A percentile compares a stretch with the other conserved stretches of the same genome.
phyloP scores from a whole-genome alignment of 2,113 vertebrate genomes.

The Amia ocellicauda region DNA sequence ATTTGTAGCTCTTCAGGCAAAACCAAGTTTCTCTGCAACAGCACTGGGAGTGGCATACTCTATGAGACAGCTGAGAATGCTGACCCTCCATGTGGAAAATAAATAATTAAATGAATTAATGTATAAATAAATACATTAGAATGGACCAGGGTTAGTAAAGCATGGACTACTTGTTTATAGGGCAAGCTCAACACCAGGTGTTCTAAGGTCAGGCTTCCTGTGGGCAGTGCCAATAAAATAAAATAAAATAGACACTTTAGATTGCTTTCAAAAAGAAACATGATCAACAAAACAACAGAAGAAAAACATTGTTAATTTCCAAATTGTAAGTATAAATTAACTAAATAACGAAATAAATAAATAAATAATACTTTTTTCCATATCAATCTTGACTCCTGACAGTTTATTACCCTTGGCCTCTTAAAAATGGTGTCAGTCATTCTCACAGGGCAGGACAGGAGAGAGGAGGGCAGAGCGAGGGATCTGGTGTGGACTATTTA shows the following conservation, averaged over 20 bases:
- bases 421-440: too few relatives aligned
- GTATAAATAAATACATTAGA: not conserved
- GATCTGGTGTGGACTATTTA: too few relatives aligned
- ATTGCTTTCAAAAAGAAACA: not conserved
- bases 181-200: not conserved
- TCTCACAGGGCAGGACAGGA: too few relatives aligned
- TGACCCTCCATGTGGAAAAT: not conserved
- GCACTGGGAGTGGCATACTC: not conserved
- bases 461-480: too few relatives aligned
- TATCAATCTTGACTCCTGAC: too few relatives aligned
- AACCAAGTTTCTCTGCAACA: not conserved
- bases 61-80: not conserved
- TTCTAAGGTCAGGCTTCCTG: not conserved
- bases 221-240: not conserved
- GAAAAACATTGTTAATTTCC: too few relatives aligned
- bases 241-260: not conserved
- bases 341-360: too few relatives aligned
- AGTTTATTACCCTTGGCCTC: too few relatives aligned
- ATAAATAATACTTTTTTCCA: too few relatives aligned
- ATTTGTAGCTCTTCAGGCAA: constrained; percentile 1
- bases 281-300: too few relatives aligned
- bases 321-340: too few relatives aligned
- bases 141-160: not conserved
- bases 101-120: not conserved
- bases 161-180: not conserved